These are phyloP conservation scores for Salvelinus alpinus DNA, from an alignment of 2,113 vertebrate genomes.

Conservation along the genomic window DNA sequence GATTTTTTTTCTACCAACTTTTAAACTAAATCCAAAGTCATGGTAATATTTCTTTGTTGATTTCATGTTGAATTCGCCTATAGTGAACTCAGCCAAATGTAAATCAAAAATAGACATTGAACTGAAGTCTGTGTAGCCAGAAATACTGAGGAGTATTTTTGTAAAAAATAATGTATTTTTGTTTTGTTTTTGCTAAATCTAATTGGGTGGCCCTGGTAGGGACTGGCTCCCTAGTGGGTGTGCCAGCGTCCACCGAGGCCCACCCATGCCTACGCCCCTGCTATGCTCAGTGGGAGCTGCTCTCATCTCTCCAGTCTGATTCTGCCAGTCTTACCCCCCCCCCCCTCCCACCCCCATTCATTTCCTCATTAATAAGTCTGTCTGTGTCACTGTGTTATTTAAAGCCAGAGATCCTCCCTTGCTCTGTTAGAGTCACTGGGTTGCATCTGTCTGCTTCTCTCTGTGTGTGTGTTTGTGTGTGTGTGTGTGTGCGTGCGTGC, in stretches of 20 bases:
- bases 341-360: neutral
- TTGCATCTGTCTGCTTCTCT: slow-evolving; percentile 68
- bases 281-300: no score
- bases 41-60: no score
- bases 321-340: slow-evolving; percentile 63
- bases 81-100: neutral
- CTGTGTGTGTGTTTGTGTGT: no score
- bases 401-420: slow-evolving; percentile 70
- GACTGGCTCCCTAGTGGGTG: no score
- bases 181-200: no score
- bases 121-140: neutral
- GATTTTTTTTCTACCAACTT: no score
- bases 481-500: slow-evolving; percentile 48
- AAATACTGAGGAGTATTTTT: neutral
- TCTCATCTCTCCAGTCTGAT: slow-evolving; percentile 56
- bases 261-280: no score
- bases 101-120: neutral
- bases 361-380: slow-evolving; percentile 63
- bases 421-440: slow-evolving; percentile 59
- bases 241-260: no score
- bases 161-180: no score
- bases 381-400: slow-evolving; percentile 74
- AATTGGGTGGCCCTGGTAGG: no score
- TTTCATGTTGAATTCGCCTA: no score
- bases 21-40: no score